Evolutionary conservation across 2,797 vertebrate genomes (phyloP).

Genomic region (Lepus townsendii): DNA sequence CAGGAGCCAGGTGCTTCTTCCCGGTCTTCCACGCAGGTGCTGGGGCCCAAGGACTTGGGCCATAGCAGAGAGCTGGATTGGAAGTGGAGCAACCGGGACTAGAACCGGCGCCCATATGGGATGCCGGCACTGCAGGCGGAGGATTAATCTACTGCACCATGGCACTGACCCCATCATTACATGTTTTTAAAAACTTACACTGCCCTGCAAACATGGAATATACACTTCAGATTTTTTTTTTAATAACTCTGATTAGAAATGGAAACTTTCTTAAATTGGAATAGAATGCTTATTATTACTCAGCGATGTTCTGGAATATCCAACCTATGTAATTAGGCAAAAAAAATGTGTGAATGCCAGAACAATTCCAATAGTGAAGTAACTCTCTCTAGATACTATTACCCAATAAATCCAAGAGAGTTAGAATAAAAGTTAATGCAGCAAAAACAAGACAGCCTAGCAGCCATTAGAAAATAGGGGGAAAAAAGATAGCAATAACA

Average conservation of each 20-base stretch:
- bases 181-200: background rate
- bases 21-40: too few relatives aligned
- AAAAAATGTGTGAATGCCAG: background rate
- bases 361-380: background rate
- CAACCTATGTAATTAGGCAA: background rate
- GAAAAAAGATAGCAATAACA: background rate
- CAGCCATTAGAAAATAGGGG: background rate
- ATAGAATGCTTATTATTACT: background rate
- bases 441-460: background rate
- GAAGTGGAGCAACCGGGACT: too few relatives aligned
- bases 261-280: background rate
- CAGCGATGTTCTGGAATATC: background rate
- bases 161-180: too few relatives aligned
- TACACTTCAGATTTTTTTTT: constrained; percentile 48
- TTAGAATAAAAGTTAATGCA: background rate
- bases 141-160: too few relatives aligned
- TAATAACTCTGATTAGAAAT: constrained; percentile 26
- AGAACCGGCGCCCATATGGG: too few relatives aligned
- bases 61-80: too few relatives aligned
- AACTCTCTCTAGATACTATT: background rate
- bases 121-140: too few relatives aligned
- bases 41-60: too few relatives aligned
- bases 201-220: constrained; percentile 43
- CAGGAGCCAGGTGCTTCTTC: too few relatives aligned
- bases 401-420: constrained; percentile 21